Evolutionary conservation across 2,797 vertebrate species (phyloP).

Genomic region (Darevskia nairensis): DNA sequence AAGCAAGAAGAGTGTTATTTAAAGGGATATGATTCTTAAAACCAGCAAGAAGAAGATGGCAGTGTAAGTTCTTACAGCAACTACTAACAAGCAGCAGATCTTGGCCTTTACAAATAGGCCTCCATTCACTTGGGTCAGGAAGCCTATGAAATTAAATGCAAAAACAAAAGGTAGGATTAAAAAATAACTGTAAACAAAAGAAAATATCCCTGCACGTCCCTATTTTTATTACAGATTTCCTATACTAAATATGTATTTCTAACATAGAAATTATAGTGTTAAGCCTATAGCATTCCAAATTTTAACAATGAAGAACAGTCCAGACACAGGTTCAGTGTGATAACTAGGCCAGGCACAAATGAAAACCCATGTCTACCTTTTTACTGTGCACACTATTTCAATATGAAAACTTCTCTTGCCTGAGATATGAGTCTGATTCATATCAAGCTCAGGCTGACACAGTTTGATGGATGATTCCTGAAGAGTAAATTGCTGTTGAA

Average conservation of each 20-base stretch:
- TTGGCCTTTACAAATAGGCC: background rate
- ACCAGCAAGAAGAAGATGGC: background rate
- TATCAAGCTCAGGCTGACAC: constrained; percentile 89
- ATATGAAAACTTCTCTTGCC: constrained; percentile 74
- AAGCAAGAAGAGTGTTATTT: background rate
- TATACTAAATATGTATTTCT: background rate
- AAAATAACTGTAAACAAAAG: background rate
- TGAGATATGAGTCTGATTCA: constrained; percentile 91
- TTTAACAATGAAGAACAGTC: background rate
- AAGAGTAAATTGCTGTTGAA: constrained; percentile 92
- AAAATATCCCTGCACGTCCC: background rate
- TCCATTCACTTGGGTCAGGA: background rate
- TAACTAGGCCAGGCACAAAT: background rate
- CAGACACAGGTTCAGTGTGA: too few species aligned
- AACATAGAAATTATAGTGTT: background rate
- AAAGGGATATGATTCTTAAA: background rate
- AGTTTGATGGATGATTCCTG: constrained; percentile 89
- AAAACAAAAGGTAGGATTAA: background rate
- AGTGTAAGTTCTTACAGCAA: background rate
- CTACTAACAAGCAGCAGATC: background rate
- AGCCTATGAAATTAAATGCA: constrained; percentile 21
- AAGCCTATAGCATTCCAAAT: background rate
- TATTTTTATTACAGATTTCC: background rate
- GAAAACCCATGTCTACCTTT: background rate
- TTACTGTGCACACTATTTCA: constrained; percentile 17